Evolutionary conservation across 2,113 vertebrate genomes (phyloP), one percentile per base, ranked within the genome.

Genomic region (Copsychus sechellarum): DNA sequence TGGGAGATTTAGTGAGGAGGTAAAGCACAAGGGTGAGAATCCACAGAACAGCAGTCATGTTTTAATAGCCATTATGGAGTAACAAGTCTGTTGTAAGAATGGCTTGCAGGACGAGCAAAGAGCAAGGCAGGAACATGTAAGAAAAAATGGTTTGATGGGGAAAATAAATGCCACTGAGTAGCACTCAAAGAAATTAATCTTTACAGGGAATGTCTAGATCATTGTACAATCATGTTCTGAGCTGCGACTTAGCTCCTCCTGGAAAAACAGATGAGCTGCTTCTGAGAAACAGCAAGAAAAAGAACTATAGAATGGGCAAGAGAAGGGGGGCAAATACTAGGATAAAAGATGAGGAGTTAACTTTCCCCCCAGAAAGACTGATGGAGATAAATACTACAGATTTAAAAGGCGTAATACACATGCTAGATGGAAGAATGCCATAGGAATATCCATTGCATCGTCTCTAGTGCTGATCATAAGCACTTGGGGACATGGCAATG

Each of bases 151-250:
- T 3, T 53, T 56, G n/a, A 64, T 47, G 51, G 53, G 19, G 33
- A 73, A 86, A 83, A 87, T 25, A 56, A 92, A 78, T 48, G 73
- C 11, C 28, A 33, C 14, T 26, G 15, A 86, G 48, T 6, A 79
- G 21, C 0, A 0, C 36, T 26, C 22, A 4, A 67, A 87, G 28
- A 88, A 88, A 77, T 40, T 1, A 28, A 34, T 28, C 13, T 57
- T 80, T 56, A 48, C 26, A 62, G 58, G 38, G 17, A 77, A 45
- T 6, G 24, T 34, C 66, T 70, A 21, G 19, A 87, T 57, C 28
- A 29, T 12, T 57, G 53, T 25, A 81, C 20, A 31, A 67, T 43
- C 6, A 18, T 4, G 14, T 74, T 79, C 48, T 40, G 31, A 62
- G 53, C 62, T 53, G 51, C 0, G 0, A 48, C 23, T n/a, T n/a